Conservation (phyloP, 2,797 vertebrate species). For the Otus scops region DNA sequence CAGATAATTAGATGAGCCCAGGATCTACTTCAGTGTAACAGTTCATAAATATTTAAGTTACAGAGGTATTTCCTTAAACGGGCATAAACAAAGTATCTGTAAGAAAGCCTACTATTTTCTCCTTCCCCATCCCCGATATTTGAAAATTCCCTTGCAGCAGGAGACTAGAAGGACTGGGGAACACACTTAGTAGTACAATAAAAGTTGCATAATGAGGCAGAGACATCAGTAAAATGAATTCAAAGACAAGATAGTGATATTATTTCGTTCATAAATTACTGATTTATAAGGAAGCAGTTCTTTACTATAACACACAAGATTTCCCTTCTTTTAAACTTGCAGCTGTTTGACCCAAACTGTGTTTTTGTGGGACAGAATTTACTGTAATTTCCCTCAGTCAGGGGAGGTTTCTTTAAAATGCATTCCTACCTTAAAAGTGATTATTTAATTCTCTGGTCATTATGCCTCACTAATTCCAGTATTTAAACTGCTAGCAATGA, state of each 20-base stretch:
- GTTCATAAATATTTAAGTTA: neutral
- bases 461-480: neutral
- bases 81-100: neutral
- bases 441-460: neutral
- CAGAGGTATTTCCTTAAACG: neutral
- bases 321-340: neutral
- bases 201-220: neutral
- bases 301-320: neutral
- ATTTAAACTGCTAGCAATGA: neutral
- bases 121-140: neutral
- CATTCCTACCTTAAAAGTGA: neutral
- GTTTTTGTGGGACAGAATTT: neutral
- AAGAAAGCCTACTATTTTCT: neutral
- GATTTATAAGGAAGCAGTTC: neutral
- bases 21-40: neutral
- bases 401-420: neutral
- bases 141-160: neutral
- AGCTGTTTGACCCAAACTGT: neutral
- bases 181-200: too few relatives aligned
- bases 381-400: neutral
- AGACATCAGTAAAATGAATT: neutral
- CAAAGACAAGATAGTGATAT: neutral
- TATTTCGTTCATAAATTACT: neutral
- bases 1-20: neutral
- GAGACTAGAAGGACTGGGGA: neutral